Conservation (phyloP, 2,113 vertebrate species). For the Antechinus flavipes region DNA sequence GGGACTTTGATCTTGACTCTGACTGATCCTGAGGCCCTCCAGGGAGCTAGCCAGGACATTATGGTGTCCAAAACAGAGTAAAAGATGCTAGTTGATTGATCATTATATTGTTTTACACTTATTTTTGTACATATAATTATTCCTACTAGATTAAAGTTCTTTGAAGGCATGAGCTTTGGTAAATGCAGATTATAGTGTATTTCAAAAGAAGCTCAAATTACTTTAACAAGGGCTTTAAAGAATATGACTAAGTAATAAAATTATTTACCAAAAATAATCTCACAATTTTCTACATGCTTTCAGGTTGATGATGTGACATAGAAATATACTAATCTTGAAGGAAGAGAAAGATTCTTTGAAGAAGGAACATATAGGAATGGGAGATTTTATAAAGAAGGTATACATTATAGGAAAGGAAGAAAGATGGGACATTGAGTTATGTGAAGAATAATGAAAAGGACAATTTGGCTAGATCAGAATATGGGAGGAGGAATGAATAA, state of each 20-base stretch:
- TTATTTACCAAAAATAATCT: constrained; percentile 50
- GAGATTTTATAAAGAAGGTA: background rate
- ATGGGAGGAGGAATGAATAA: background rate
- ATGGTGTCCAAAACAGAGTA: too few relatives aligned
- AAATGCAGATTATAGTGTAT: too few relatives aligned
- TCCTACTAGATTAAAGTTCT: too few relatives aligned
- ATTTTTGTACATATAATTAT: too few relatives aligned
- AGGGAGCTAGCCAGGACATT: too few relatives aligned
- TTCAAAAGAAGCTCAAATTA: too few relatives aligned
- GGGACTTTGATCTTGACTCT: too few relatives aligned
- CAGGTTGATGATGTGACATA: background rate
- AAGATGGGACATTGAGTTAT: background rate
- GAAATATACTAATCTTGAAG: background rate
- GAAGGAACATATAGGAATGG: background rate
- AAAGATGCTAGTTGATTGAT: too few relatives aligned
- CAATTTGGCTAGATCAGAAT: background rate
- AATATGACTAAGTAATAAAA: constrained; percentile 59
- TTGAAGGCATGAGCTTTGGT: too few relatives aligned
- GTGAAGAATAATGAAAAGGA: background rate
- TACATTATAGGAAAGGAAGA: background rate
- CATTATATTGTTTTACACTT: too few relatives aligned
- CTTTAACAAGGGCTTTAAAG: background rate
- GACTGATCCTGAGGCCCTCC: too few relatives aligned
- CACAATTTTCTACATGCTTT: background rate
- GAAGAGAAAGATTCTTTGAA: background rate